Conservation (phyloP, 2,113 vertebrate genomes). For the Patagioenas fasciata region DNA sequence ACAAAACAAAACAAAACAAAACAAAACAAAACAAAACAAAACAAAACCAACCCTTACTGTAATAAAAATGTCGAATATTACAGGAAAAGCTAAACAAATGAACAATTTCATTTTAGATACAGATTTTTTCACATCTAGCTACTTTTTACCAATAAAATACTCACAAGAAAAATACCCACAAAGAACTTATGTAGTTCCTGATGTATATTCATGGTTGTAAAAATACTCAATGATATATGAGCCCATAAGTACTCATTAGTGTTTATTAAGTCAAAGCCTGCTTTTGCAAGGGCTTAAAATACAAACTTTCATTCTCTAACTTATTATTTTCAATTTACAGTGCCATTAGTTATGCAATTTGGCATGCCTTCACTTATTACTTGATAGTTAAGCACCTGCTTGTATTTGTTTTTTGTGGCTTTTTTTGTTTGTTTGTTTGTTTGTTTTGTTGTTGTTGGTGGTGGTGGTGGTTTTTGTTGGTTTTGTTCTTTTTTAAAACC, state of each 20-base stretch:
- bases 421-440: too few relatives aligned
- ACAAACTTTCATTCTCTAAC: not conserved
- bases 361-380: slow-evolving; percentile 4
- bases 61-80: not conserved
- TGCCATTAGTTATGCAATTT: slow-evolving; percentile 50
- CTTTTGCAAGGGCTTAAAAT: not conserved
- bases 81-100: not conserved
- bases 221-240: not conserved
- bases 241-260: slow-evolving; percentile 24
- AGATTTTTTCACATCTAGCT: not conserved
- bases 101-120: not conserved
- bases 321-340: slow-evolving; percentile 37
- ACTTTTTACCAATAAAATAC: not conserved
- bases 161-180: not conserved
- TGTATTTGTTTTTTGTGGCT: not conserved
- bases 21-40: not conserved
- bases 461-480: too few relatives aligned
- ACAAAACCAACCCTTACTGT: not conserved
- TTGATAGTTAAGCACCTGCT: slow-evolving; percentile 22
- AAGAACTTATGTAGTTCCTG: not conserved
- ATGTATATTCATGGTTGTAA: not conserved
- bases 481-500: not conserved
- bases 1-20: too few relatives aligned
- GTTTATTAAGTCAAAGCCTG: not conserved
- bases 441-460: too few relatives aligned